Evolutionary conservation across 2,797 vertebrate species (phyloP), one percentile per base, ranked within the genome.

Genomic region (Eulemur rubriventer): DNA sequence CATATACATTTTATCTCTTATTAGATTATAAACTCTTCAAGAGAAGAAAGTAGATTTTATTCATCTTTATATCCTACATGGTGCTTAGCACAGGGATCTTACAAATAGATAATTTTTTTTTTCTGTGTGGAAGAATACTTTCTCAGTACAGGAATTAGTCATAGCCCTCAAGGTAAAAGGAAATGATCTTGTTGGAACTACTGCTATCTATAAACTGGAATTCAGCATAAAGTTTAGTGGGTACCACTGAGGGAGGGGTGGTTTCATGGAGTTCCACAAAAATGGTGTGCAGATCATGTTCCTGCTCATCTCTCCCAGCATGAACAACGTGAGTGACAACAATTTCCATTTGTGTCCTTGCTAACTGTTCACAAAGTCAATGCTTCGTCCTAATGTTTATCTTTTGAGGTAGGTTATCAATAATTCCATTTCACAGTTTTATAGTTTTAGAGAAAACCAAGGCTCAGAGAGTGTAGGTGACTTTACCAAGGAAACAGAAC

Each of bases 241-340:
- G 30, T 17, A 57, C 17, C 35, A 63, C 7, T 35, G 30, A 20
- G 5, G 2, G 5, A 3, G 6, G 0, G 0, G 2, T 17, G 67
- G 10, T 76, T 22, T 22, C 20, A 14, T 30, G n/a, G 70, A 76
- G 85, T 67, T 86, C 17, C n/a, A 35, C 3, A 28, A 61, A 76
- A 85, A 72, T 10, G 4, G 8, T 17, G 1, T 38, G 35, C 7
- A 57, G 30, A 33, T 30, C 48, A 48, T 13, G 4, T 65, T 13
- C 59, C 35, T 82, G 13, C 30, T 24, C 14, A 35, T 17, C 35
- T 12, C 75, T 82, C 14, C 14, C 13, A 89, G 22, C 30, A 76
- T 10, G 22, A 67, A 46, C 30, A 61, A 59, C 9, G 24, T 13
- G 63, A 22, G 20, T 2, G 52, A 52, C 11, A 59, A 67, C 7